Evolutionary conservation across 2,888 invertebrate genomes (phyloP).

Genomic region (Eucriotettix oculatus): DNA sequence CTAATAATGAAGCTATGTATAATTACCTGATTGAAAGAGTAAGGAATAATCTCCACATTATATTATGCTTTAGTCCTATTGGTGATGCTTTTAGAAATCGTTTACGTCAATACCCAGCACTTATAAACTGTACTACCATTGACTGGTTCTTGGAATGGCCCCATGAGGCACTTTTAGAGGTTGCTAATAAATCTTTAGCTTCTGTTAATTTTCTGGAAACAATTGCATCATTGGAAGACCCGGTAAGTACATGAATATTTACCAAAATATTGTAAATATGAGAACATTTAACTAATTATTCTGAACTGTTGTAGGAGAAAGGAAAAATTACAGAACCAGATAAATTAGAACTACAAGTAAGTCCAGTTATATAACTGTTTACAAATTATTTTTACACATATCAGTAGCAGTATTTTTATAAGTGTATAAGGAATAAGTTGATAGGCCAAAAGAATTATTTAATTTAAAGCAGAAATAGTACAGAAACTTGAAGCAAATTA

Average conservation of each 20-base stretch:
- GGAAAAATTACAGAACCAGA: too few species aligned
- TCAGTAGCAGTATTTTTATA: too few species aligned
- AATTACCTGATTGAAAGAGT: slow-evolving; percentile 63
- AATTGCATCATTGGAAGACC: slow-evolving; percentile 22
- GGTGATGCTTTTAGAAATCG: slow-evolving; percentile 60
- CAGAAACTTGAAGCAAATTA: too few species aligned
- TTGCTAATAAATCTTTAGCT: slow-evolving; percentile 64
- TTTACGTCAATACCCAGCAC: slow-evolving; percentile 71
- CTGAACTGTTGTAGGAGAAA: too few species aligned
- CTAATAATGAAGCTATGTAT: slow-evolving; percentile 53
- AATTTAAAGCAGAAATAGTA: too few species aligned
- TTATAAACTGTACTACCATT: slow-evolving; percentile 75
- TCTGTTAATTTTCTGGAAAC: slow-evolving; percentile 54
- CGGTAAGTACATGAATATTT: background rate
- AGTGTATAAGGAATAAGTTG: too few species aligned
- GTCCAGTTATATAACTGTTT: too few species aligned
- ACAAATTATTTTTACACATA: too few species aligned
- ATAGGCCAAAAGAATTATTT: too few species aligned
- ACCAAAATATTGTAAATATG: too few species aligned
- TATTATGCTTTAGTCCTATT: slow-evolving; percentile 77
- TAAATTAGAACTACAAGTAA: too few species aligned
- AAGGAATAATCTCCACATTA: slow-evolving; percentile 57
- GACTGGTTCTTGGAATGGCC: slow-evolving; percentile 89
- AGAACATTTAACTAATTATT: too few species aligned
- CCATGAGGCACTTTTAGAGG: slow-evolving; percentile 71